A percentile compares a stretch with the other conserved stretches of the same genome.
Evolutionary conservation across 2,797 vertebrate species (phyloP).

Genomic region (Cetoscarus ocellatus): DNA sequence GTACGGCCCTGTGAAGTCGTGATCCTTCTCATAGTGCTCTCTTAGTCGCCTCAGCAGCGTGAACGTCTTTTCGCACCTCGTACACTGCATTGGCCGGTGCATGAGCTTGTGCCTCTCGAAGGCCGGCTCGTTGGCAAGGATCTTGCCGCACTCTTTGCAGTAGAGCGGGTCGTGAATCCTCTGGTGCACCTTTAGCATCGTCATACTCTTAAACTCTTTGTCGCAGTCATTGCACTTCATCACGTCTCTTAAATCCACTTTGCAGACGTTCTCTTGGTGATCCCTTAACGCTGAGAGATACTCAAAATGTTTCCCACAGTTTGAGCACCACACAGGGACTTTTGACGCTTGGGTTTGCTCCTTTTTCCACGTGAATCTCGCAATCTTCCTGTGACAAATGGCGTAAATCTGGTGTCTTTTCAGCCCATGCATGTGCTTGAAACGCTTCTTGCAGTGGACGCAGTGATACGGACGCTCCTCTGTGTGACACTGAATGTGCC

Average conservation of each 20-base stretch:
- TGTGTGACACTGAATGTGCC: slow-evolving; percentile 80
- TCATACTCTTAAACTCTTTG: slow-evolving; percentile 80
- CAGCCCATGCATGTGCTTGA: slow-evolving; percentile 82
- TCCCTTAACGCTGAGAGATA: slow-evolving; percentile 70
- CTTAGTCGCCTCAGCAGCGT: slow-evolving; percentile 75
- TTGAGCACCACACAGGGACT: slow-evolving; percentile 79
- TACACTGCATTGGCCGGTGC: slow-evolving; percentile 80
- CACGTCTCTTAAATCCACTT: slow-evolving; percentile 63
- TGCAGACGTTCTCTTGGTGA: slow-evolving; percentile 76
- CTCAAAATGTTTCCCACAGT: slow-evolving; percentile 81
- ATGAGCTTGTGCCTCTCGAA: slow-evolving; percentile 82
- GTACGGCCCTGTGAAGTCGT: slow-evolving; percentile 76
- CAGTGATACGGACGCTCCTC: slow-evolving; percentile 80
- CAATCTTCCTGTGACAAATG: slow-evolving; percentile 76
- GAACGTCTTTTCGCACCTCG: slow-evolving; percentile 79
- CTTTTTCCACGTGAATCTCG: slow-evolving; percentile 66
- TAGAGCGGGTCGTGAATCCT: slow-evolving; percentile 80
- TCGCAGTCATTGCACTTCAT: slow-evolving; percentile 74
- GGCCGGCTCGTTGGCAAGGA: slow-evolving; percentile 67
- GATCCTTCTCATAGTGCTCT: slow-evolving; percentile 82
- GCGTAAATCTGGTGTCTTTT: slow-evolving; percentile 83
- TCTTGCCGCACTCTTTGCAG: slow-evolving; percentile 83
- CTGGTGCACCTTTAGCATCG: slow-evolving; percentile 81
- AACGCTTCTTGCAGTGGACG: slow-evolving; percentile 79
- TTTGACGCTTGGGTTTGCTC: slow-evolving; percentile 59